Evolutionary conservation across 2,797 vertebrate species (phyloP).

Genomic region (Fratercula arctica): DNA sequence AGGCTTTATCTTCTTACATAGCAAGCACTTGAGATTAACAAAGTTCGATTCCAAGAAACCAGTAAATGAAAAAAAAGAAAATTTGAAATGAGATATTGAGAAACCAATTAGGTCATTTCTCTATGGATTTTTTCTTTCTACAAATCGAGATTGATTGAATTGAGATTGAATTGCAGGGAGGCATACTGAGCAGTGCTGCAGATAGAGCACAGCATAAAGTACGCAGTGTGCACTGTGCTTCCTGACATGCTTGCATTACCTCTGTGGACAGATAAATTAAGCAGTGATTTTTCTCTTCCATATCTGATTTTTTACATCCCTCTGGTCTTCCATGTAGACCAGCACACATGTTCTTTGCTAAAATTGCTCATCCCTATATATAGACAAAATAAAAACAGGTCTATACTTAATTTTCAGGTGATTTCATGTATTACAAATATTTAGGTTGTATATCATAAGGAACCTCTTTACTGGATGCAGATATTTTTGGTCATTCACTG

Average conservation of each 20-base stretch:
- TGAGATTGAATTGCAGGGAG: slow-evolving; percentile 5
- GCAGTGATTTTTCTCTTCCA: slow-evolving; percentile 5
- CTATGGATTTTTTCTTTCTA: slow-evolving; percentile 20
- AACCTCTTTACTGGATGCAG: not conserved
- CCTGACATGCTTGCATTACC: not conserved
- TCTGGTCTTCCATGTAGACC: not conserved
- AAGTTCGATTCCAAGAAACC: slow-evolving; percentile 3
- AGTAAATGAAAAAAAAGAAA: not conserved
- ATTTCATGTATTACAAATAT: not conserved
- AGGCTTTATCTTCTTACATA: not conserved
- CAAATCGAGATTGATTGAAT: slow-evolving; percentile 30
- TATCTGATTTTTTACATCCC: not conserved
- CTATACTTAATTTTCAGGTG: not conserved
- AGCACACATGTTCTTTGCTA: not conserved
- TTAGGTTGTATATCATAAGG: not conserved
- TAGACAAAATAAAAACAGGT: not conserved
- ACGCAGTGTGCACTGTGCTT: not conserved
- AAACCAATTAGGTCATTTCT: slow-evolving; percentile 37
- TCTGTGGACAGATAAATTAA: not conserved
- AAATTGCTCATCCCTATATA: not conserved
- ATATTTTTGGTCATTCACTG: not conserved
- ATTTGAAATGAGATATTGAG: not conserved
- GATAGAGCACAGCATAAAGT: not conserved
- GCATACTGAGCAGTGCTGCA: not conserved
- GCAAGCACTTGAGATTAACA: not conserved